Evolutionary conservation across 1,140 invertebrate species (phyloP), one percentile per base, ranked within the genome.

Genomic region (Drosophila pachea): DNA sequence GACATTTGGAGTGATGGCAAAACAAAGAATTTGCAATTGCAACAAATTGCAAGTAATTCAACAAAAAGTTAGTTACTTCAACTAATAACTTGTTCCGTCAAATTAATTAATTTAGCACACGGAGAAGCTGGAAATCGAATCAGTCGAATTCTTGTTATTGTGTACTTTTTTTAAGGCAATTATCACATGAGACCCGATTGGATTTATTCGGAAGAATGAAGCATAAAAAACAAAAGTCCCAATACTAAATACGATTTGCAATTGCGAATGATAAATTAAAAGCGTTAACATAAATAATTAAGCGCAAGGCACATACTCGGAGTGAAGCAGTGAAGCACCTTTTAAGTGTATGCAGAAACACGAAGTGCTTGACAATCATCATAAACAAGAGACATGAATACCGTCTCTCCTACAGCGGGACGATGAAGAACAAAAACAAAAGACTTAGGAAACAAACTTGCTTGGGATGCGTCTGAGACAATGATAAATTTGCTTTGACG

Each of bases 11-110:
- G 54, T 56, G 55, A 60, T 65, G 36, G 31, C 49, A 73, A 75
- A 73, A 53, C 49, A 56, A 73, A 66, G 32, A 76, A 70, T 48
- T 59, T 53, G 35, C 60, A 55, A 65, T 64, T 54, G 68, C 58
- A 50, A 68, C 49, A 72, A 72, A 62, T 62, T 67, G 56, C 64
- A 35, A 22, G 7, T 36, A 53, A 62, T 62, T 68, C 38, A 52
- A 43, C 40, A 54, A 56, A 35, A 49, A 29, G 31, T 60, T 60
- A 70, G 36, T 60, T 60, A 70, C 49, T 42, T 67, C 59, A 49
- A 52, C 65, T 79, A 59, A 81, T 76, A 79, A 79, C 77, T 81
- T 63, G 77, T 79, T 79, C 48, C 68, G 48, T 45, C 52, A 36
- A 48, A 62, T 38, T 45, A 63, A 49, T 35, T 11, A 22, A 58